Evolutionary conservation across 2,113 vertebrate species (phyloP).

Genomic region (Genyomyrus donnyi): DNA sequence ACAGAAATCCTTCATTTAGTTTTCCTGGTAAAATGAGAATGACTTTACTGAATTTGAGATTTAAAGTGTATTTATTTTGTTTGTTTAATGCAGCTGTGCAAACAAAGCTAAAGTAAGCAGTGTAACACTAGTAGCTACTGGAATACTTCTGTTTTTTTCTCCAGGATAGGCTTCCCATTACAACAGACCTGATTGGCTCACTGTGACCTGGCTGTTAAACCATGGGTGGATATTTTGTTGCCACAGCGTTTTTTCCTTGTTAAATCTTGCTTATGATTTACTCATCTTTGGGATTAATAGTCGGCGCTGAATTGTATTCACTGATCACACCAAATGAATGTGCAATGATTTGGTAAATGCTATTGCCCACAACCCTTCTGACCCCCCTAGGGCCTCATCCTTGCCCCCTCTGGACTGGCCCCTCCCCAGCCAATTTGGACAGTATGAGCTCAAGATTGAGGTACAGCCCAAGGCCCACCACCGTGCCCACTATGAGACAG

Average conservation of each 20-base stretch:
- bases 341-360: not conserved
- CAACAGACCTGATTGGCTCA: not conserved
- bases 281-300: not conserved
- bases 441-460: conserved; percentile 93
- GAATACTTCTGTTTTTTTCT: not conserved
- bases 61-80: not conserved
- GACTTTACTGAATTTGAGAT: not conserved
- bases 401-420: conserved; percentile 96
- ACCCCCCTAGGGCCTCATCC: conserved; percentile 79
- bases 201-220: not conserved
- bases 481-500: conserved; percentile 96
- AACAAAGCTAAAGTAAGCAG: not conserved
- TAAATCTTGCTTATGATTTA: not conserved
- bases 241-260: not conserved
- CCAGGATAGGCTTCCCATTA: not conserved
- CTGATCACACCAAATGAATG: not conserved
- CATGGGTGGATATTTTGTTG: not conserved
- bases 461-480: conserved; percentile 97
- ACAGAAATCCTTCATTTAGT: not conserved
- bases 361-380: not conserved
- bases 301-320: not conserved
- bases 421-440: conserved; percentile 85
- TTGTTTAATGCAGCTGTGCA: conserved; percentile 2
- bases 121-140: not conserved
- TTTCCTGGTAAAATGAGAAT: not conserved